Base-by-base conservation (phyloP, 1,140 invertebrate genomes). In the Oscheius sp. region DNA sequence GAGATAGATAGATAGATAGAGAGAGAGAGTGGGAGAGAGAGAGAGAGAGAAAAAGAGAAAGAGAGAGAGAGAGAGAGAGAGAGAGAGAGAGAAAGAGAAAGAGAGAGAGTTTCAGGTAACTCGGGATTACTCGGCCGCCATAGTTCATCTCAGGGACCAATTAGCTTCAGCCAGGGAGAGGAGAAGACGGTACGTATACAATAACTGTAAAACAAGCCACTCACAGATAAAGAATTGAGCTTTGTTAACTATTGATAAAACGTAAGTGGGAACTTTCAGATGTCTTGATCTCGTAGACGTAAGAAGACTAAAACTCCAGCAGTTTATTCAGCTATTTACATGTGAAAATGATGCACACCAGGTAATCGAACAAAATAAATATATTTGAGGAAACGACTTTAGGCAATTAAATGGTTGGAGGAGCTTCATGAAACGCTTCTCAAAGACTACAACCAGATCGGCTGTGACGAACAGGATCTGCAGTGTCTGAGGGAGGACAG, bases 291-390 rank as follows among this genome's bases (percentile, higher is more conserved):
- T 86, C 4, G 80, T 83, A 1, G 85, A 86, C 69, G 81, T 87
- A 10, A 69, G 84, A 45, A 79, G 81, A 52, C 75, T 86, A 2
- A 85, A 85, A 77, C 78, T 86, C 36, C 85, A 87, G 62, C 86
- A 87, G 77, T 80, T 85, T 46, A 71, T 87, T 59, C 86, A 87
- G 76, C 79, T 87, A 35, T 77, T 82, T 58, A 86, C 83, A 1
- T 86, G 85, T 81, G 86, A 87, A 75, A 76, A 79, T 29, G 85
- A 87, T 78, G 82, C 83, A 32, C 81, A 86, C 29, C 85, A 86
- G 81, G 86, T 86, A 29, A 34, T 63, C 10, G 1, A 15, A 3
- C 3, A 2, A n/a, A 2, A 20, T 28, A 34, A 23, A 15, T 73
- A 18, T 34, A 10, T 31, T 26, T 34, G 29, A 62, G 18, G 23